These are phyloP conservation scores for Kryphioiulus occultus DNA, from an alignment of 2,888 invertebrate genomes.

Conservation along the genomic window DNA sequence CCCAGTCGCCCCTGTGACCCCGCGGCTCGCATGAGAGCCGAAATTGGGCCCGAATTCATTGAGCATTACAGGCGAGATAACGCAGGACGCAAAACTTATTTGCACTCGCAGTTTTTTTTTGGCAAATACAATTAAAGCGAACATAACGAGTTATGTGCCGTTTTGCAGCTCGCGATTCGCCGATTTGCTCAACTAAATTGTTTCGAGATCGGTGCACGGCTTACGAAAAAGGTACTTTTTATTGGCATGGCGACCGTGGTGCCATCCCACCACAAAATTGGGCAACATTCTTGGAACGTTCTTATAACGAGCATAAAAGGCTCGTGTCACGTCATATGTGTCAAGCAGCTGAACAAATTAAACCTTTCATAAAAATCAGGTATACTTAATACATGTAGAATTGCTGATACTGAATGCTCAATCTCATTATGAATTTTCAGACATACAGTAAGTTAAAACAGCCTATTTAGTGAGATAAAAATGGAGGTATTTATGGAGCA, in stretches of 20 bases:
- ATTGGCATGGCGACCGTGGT: neutral
- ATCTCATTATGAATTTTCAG: too few species aligned
- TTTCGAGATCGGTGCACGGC: neutral
- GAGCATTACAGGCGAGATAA: neutral
- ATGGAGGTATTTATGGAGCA: too few species aligned
- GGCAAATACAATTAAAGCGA: neutral
- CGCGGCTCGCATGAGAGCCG: neutral
- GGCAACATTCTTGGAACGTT: neutral
- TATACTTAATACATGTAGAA: too few species aligned
- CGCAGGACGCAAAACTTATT: neutral
- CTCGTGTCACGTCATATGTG: neutral
- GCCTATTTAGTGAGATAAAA: too few species aligned
- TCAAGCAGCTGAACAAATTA: neutral
- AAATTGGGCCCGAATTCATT: neutral
- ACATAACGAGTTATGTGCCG: neutral
- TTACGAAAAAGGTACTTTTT: neutral
- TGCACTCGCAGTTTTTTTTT: neutral
- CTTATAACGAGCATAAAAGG: neutral
- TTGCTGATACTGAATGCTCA: too few species aligned
- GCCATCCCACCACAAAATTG: neutral
- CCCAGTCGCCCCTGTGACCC: conserved; percentile 8
- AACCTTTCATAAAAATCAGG: too few species aligned
- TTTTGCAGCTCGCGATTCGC: neutral
- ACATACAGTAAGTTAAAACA: too few species aligned
- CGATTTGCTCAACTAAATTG: neutral